Evolutionary conservation across 2,888 invertebrate genomes (phyloP), one percentile per base, ranked within the genome.

Genomic region (Ophion costatus): DNA sequence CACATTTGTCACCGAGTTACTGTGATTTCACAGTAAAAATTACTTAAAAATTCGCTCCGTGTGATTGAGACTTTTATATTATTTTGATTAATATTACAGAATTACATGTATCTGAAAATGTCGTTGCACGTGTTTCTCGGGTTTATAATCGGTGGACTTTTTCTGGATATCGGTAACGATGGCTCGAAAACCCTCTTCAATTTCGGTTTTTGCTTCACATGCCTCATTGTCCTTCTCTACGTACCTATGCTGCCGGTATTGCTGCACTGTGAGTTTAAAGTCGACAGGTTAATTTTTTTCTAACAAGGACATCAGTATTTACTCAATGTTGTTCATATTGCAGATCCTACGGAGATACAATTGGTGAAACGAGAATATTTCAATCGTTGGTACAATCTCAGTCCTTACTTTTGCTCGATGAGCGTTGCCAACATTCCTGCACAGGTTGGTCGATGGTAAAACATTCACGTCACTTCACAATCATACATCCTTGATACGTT

Each of bases 161-260:
- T 96, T 92, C 94, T 95, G 59, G 95, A 95, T 80, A 96, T 97
- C 94, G 98, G 97, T 14, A 95, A 96, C 88, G 97, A 97, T 89
- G 98, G 96, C 0, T 96, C 97, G 0, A 97, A 97, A 92, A 97
- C 97, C 0, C 94, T 98, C 38, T 97, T 97, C 92, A 97, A 97
- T 94, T 98, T 97, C 91, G 97, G 97, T 11, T 98, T 97, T 92
- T 97, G 97, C 89, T 97, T 97, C 91, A 96, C 97, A 0, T 96
- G 97, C 84, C 95, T 96, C 22, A 97, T 98, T 85, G 96, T 96
- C 42, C 97, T 97, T 94, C 95, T 98, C 90, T 98, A 97, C 91
- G 95, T 97, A 75, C 97, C 98, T 0, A 96, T 98, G 96, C 95
- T 97, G 95, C 98, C 98, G 2, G 95, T 97, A 64, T 93, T 98